These are phyloP conservation scores for Petrosia ficiformis DNA, from an alignment of 37 sponge, comb jelly and placozoan species.

Conservation along the genomic window DNA sequence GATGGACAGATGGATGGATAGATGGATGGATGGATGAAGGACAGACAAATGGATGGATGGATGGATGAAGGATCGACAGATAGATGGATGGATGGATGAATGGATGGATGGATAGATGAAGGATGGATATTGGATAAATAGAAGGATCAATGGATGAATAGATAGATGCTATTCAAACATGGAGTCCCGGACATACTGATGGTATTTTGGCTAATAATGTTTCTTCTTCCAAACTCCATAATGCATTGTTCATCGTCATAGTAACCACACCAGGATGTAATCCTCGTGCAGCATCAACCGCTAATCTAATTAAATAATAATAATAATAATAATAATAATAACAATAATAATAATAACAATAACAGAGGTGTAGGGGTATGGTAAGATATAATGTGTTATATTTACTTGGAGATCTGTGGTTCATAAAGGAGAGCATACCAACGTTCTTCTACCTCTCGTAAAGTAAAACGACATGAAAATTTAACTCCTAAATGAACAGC, in stretches of 20 bases:
- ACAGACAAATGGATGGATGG: too few relatives aligned
- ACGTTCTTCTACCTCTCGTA: slow-evolving; percentile 87
- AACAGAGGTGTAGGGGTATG: background rate
- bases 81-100: too few relatives aligned
- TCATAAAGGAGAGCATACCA: slow-evolving; percentile 93
- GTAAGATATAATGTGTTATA: background rate
- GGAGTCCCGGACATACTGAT: slow-evolving; percentile 39
- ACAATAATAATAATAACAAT: background rate
- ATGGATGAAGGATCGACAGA: too few relatives aligned
- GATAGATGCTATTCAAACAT: background rate
- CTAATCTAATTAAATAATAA: slow-evolving; percentile 38
- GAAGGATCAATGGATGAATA: too few relatives aligned
- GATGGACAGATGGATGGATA: too few relatives aligned
- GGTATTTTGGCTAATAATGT: slow-evolving; percentile 63
- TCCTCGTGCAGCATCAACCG: slow-evolving; percentile 63
- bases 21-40: too few relatives aligned
- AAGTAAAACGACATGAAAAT: slow-evolving; percentile 87
- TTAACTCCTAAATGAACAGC: slow-evolving; percentile 87
- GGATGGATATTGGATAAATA: too few relatives aligned
- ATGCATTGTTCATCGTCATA: slow-evolving; percentile 61
- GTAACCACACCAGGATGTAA: slow-evolving; percentile 80
- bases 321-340: background rate
- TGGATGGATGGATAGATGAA: too few relatives aligned
- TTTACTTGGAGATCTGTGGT: slow-evolving; percentile 75
- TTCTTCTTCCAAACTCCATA: slow-evolving; percentile 94